A percentile compares a stretch with the other conserved stretches of the same genome.
These are phyloP conservation scores for Tiliacea citrago DNA, from an alignment of 2,888 invertebrate species.

Conservation along the genomic window DNA sequence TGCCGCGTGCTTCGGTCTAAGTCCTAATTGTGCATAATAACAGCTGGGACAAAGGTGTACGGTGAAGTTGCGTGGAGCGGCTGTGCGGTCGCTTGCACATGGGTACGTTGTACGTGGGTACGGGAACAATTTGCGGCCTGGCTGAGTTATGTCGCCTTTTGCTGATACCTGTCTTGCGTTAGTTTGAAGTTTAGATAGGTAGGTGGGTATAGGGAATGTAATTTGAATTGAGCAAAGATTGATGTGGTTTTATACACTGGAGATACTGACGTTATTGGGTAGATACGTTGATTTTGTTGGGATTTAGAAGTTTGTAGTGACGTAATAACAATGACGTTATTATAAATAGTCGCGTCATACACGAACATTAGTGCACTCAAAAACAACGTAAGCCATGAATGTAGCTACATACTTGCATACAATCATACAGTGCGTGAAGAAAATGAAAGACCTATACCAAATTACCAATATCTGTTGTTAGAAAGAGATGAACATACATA, in stretches of 20 bases:
- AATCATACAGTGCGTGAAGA: too few relatives aligned
- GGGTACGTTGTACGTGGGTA: slow-evolving; percentile 62
- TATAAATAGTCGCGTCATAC: too few relatives aligned
- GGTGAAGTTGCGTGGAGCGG: slow-evolving; percentile 78
- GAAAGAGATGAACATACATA: too few relatives aligned
- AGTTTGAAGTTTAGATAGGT: slow-evolving; percentile 44
- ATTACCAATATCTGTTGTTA: too few relatives aligned
- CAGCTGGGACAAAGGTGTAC: slow-evolving; percentile 80
- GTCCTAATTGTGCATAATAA: slow-evolving; percentile 88
- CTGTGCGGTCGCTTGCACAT: slow-evolving; percentile 74
- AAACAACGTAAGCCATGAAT: too few relatives aligned
- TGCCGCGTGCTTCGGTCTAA: slow-evolving; percentile 79
- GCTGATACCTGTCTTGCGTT: slow-evolving; percentile 63
- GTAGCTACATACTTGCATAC: too few relatives aligned
- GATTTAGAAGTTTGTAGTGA: too few relatives aligned
- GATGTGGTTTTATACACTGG: slow-evolving; percentile 52
- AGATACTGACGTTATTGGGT: slow-evolving; percentile 1
- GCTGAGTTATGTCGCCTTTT: slow-evolving; percentile 77
- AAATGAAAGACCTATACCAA: too few relatives aligned
- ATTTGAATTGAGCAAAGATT: slow-evolving; percentile 57
- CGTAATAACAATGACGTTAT: too few relatives aligned
- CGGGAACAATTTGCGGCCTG: slow-evolving; percentile 84
- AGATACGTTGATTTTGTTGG: background rate
- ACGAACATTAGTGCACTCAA: too few relatives aligned
- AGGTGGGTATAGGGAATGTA: slow-evolving; percentile 36